Evolutionary conservation across 1,140 invertebrate genomes (phyloP).

Genomic region (Tribolium madens): DNA sequence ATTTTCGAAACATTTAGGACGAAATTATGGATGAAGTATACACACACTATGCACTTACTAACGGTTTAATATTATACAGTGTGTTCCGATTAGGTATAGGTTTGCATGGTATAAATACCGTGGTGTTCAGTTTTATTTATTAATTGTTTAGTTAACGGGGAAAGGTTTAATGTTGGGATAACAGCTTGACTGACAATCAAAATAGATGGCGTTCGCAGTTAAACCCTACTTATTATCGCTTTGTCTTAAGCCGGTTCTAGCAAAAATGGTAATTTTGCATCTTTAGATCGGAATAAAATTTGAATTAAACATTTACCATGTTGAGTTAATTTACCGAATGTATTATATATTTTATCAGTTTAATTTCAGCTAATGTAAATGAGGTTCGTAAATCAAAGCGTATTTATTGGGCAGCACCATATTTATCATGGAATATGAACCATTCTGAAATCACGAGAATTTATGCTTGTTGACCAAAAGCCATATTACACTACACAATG

Average conservation of each 20-base stretch:
- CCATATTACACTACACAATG: background rate
- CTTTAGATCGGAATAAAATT: background rate
- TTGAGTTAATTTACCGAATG: conserved; percentile 2
- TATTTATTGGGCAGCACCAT: conserved; percentile 19
- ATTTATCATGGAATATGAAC: conserved; percentile 32
- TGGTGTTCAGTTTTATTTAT: background rate
- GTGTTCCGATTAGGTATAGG: background rate
- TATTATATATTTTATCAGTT: conserved; percentile 13
- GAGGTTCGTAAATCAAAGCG: background rate
- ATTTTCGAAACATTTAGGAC: background rate
- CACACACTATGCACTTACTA: background rate
- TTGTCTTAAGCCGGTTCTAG: too few relatives aligned
- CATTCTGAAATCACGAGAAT: background rate
- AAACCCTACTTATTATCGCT: too few relatives aligned
- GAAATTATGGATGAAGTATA: background rate
- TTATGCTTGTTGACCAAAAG: conserved; percentile 8
- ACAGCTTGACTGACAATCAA: background rate
- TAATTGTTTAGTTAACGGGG: background rate
- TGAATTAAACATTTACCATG: background rate
- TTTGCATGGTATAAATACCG: background rate
- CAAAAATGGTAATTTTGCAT: too few relatives aligned
- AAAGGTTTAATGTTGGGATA: background rate
- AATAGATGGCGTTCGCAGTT: background rate
- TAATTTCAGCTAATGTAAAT: conserved; percentile 29
- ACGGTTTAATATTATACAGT: background rate